Evolutionary conservation across 2,113 vertebrate species (phyloP).

Genomic region (Jacana jacana): DNA sequence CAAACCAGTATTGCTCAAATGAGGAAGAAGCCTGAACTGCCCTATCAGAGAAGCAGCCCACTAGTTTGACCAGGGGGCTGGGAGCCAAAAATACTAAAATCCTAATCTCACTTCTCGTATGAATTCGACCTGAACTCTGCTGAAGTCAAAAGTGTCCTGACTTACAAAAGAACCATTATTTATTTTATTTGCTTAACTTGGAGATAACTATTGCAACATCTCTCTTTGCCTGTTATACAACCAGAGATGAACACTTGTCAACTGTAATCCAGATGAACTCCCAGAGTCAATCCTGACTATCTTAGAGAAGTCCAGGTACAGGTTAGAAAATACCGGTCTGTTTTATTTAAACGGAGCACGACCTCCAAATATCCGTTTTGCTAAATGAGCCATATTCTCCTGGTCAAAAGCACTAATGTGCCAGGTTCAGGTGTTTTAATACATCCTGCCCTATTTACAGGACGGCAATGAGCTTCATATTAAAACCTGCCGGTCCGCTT

Average conservation of each 20-base stretch:
- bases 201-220: conserved; percentile 33
- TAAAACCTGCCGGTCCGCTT: conserved; percentile 35
- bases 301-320: background rate
- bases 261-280: background rate
- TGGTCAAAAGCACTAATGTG: conserved; percentile 14
- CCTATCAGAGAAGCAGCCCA: background rate
- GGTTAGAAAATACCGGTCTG: background rate
- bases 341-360: background rate
- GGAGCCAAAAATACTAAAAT: background rate
- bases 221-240: background rate
- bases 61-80: background rate
- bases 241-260: background rate
- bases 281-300: background rate
- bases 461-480: background rate
- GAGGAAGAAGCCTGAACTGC: background rate
- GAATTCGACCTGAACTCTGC: background rate
- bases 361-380: conserved; percentile 35
- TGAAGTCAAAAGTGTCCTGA: background rate
- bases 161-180: background rate
- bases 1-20: background rate
- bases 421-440: background rate
- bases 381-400: conserved; percentile 25
- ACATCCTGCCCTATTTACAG: conserved; percentile 28
- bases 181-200: conserved; percentile 20
- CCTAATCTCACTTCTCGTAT: background rate